Base-by-base conservation (phyloP, 2,888 invertebrate species). In the Sphaerophoria taeniata region DNA sequence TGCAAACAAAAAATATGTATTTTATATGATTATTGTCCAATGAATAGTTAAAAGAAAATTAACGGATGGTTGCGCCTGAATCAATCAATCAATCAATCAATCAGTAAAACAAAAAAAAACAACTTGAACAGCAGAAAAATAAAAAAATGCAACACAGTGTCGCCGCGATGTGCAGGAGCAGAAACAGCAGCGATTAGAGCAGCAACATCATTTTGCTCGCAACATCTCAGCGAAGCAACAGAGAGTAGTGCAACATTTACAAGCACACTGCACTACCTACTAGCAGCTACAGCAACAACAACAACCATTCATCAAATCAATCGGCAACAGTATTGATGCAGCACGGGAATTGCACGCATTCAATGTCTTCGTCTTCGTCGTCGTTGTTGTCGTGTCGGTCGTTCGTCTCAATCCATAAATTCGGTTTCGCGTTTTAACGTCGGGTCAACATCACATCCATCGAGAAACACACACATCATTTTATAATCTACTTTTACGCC, bases 251-350 rank as follows among this genome's bases (percentile, higher is more conserved):
- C 81, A 85, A 85, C 85, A 85, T 81, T 63, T 71, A 4, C 49
- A 14, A 47, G 14, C 69, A 58, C 47, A 58, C 47, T 45, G 55
- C 65, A 49, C 65, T 65, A 49, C 65, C 65, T 65, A 49, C 65
- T 49, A 49, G 24, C 60, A 39, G 24, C 39, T 36, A 51, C 45
- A 69, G 24, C 74, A 83, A 67, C 75, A 73, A 58, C 70, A 77
- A 65, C 81, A 78, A 71, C 74, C 81, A 82, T 85, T 85, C 81
- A 85, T 81, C 81, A 85, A 85, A 85, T 85, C 85, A 85, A 85
- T 85, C 81, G 85, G 81, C 85, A 81, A 77, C 85, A 85, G 85
- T 85, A 85, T 85, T 85, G 85, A 85, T 85, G 85, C 85, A 81
- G 85, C 81, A 85, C 85, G 81, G 85, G 75, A 80, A 86, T 86